Evolutionary conservation across 2,888 invertebrate genomes (phyloP).

Genomic region (Epinotia nisella): DNA sequence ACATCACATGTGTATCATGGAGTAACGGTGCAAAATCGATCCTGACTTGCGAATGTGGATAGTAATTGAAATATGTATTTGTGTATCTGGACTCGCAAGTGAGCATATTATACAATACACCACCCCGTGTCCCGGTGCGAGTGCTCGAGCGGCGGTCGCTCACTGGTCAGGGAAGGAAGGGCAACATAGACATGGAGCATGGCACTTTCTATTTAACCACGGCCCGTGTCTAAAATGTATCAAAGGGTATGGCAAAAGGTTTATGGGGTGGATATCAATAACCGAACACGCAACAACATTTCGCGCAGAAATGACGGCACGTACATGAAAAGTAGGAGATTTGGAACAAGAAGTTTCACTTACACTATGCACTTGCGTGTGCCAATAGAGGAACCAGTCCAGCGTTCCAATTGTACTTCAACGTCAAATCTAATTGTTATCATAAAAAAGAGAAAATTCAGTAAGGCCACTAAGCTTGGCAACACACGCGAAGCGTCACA

Average conservation of each 20-base stretch:
- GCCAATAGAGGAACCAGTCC: constrained; percentile 81
- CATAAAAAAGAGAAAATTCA: constrained; percentile 80
- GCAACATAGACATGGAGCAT: constrained; percentile 82
- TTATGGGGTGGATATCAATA: constrained; percentile 72
- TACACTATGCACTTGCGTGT: constrained; percentile 84
- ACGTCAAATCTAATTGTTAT: constrained; percentile 71
- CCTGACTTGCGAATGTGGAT: constrained; percentile 75
- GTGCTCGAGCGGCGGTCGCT: constrained; percentile 52
- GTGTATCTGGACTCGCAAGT: constrained; percentile 69
- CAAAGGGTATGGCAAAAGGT: constrained; percentile 76
- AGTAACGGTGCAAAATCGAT: constrained; percentile 88
- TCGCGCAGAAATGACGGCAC: constrained; percentile 79
- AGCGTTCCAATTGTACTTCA: constrained; percentile 76
- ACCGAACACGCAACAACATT: constrained; percentile 82
- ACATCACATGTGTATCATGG: constrained; percentile 72
- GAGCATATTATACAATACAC: constrained; percentile 70
- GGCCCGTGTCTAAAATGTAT: constrained; percentile 65
- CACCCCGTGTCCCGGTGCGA: constrained; percentile 65
- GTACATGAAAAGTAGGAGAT: constrained; percentile 83
- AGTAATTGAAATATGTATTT: constrained; percentile 64
- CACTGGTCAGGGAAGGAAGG: constrained; percentile 66
- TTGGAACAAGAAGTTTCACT: constrained; percentile 86
- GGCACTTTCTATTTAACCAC: constrained; percentile 81
- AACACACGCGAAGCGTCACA: constrained; percentile 81
- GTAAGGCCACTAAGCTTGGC: constrained; percentile 81